Evolutionary conservation across 2,113 vertebrate species (phyloP), one percentile per base, ranked within the genome.

Genomic region (Mixornis gularis): DNA sequence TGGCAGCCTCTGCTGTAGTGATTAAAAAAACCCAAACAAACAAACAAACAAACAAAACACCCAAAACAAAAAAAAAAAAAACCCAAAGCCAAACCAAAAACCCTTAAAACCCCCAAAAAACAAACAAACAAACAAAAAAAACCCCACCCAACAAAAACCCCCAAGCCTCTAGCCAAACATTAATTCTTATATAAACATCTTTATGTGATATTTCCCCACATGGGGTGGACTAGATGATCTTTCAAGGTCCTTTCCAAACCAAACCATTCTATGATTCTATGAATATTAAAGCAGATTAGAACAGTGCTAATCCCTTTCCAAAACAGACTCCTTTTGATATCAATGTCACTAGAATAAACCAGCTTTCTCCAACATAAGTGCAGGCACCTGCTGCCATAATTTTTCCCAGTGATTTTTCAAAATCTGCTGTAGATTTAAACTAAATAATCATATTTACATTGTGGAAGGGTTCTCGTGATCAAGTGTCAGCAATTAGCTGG

Each of bases 231-330:
- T 43, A 60, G n/a, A 17, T 18, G 34, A 51, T 38, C 20, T 90
- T 64, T 44, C 68, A 68, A 88, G 38, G 32, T 77, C 41, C 25
- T 32, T 79, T 82, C 34, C 72, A 62, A 87, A 52, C 20, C 30
- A 59, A 85, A 60, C 29, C 17, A 3, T 65, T 68, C 26, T 49
- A 27, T 22, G 32, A 68, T 38, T 64, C n/a, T 26, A 34, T 55
- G 64, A 89, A 60, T 85, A 63, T 60, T 71, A 76, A 71, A 74
- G 46, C 9, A 46, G 64, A 90, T 80, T 86, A 55, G 82, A 90
- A 25, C 19, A 34, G 41, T 27, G 32, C 13, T 83, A 85, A 85
- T 73, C 49, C 32, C 9, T 65, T 79, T 46, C 26, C 55, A 69
- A 81, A 93, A 76, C 9, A 32, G 40, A 52, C 14, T 18, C 11